Conservation (phyloP, 2,888 invertebrate species). For the Trisateles emortualis region DNA sequence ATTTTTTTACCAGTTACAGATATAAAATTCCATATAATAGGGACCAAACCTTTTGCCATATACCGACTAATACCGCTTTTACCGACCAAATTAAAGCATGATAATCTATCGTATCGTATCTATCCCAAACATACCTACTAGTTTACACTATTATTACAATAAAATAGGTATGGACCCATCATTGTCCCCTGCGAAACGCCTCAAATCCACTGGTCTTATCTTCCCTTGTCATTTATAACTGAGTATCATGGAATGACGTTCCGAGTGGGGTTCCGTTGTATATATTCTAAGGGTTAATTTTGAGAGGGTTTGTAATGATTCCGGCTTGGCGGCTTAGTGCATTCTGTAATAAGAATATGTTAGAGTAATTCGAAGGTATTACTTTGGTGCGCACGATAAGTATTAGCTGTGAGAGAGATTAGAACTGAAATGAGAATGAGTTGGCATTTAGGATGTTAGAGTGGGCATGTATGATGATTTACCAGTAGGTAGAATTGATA, state of each 20-base stretch:
- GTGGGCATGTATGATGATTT: neutral
- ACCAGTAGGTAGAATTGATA: neutral
- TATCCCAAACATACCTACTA: neutral
- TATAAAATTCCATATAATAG: too few relatives aligned
- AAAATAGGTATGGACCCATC: constrained; percentile 22
- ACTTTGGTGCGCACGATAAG: constrained; percentile 1
- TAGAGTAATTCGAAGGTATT: constrained; percentile 19
- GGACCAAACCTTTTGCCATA: too few relatives aligned
- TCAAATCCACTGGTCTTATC: constrained; percentile 66
- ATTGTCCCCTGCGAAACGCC: constrained; percentile 40
- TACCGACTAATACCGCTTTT: too few relatives aligned
- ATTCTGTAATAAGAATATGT: constrained; percentile 31
- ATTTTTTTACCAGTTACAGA: too few relatives aligned
- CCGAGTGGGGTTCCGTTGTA: constrained; percentile 47
- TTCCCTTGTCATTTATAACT: constrained; percentile 71
- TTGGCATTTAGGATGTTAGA: neutral
- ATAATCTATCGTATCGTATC: too few relatives aligned
- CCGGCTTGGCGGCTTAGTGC: constrained; percentile 35
- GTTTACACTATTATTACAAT: constrained; percentile 15
- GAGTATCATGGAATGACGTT: constrained; percentile 65
- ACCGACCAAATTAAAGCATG: too few relatives aligned
- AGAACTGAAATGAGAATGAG: constrained; percentile 1
- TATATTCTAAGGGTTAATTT: constrained; percentile 49
- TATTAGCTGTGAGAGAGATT: constrained; percentile 4
- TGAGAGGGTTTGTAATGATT: constrained; percentile 42